These are phyloP conservation scores for Pseudochaenichthys georgianus DNA, from an alignment of 2,797 vertebrate species.

Conservation along the genomic window DNA sequence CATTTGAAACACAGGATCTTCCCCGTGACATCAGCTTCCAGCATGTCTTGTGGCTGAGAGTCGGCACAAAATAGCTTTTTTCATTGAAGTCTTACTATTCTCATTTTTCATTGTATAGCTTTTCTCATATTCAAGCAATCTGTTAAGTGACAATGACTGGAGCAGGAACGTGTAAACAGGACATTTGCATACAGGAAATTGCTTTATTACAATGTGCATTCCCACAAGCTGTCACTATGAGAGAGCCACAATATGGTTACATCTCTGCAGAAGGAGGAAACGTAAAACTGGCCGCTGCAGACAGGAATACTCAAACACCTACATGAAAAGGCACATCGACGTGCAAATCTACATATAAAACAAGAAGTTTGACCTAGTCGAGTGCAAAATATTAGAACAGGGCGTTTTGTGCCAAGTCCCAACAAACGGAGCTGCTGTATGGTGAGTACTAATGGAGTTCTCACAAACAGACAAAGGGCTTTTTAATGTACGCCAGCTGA, in stretches of 20 bases:
- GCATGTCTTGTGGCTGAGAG: slow-evolving; percentile 48
- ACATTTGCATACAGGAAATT: slow-evolving; percentile 86
- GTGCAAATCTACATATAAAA: slow-evolving; percentile 27
- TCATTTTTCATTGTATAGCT: slow-evolving; percentile 77
- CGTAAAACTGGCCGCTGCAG: slow-evolving; percentile 68
- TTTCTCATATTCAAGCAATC: slow-evolving; percentile 75
- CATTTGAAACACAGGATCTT: slow-evolving; percentile 51
- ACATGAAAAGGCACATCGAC: slow-evolving; percentile 11
- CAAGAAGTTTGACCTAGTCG: slow-evolving; percentile 11
- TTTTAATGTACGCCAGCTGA: slow-evolving; percentile 50
- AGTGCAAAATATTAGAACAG: slow-evolving; percentile 1
- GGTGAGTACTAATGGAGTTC: slow-evolving; percentile 21
- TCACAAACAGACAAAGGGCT: slow-evolving; percentile 46
- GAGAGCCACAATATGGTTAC: slow-evolving; percentile 64
- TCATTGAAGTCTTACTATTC: slow-evolving; percentile 70
- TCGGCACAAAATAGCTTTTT: slow-evolving; percentile 65
- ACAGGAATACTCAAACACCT: slow-evolving; percentile 53
- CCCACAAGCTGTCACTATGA: slow-evolving; percentile 76
- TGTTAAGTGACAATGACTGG: slow-evolving; percentile 81
- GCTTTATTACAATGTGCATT: slow-evolving; percentile 82
- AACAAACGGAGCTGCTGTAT: slow-evolving; percentile 20
- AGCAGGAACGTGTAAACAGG: slow-evolving; percentile 78
- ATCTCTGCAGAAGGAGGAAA: slow-evolving; percentile 49
- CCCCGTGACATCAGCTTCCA: slow-evolving; percentile 60
- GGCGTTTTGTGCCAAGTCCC: slow-evolving; percentile 24